A percentile compares a stretch with the other conserved stretches of the same genome.
phyloP scores from a whole-genome alignment of 2,113 vertebrate species.

The Apteryx owenii region DNA sequence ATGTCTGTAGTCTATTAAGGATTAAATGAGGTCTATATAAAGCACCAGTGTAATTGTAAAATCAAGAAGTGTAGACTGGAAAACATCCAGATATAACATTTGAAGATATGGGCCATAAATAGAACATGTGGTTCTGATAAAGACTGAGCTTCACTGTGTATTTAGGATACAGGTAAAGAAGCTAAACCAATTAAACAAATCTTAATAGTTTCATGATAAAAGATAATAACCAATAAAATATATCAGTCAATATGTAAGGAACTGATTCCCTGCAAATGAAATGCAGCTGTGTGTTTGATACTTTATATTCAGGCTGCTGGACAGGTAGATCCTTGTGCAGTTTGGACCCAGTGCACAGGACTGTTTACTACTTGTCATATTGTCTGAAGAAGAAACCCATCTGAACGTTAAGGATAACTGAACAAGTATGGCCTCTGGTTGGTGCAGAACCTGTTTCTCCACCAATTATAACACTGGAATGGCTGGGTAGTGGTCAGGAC shows the following conservation, averaged over 20 bases:
- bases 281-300: background rate
- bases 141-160: background rate
- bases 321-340: background rate
- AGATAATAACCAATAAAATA: background rate
- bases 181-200: background rate
- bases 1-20: constrained; percentile 59
- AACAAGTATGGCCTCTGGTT: background rate
- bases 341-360: background rate
- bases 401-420: background rate
- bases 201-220: background rate
- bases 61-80: background rate
- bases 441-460: background rate
- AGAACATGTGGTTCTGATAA: constrained; percentile 18
- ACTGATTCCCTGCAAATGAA: background rate
- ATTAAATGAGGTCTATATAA: constrained; percentile 59
- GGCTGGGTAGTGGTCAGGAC: background rate
- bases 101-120: constrained; percentile 10
- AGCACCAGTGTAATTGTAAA: constrained; percentile 28
- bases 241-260: background rate
- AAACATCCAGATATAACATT: constrained; percentile 37
- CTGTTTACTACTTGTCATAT: background rate
- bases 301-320: background rate
- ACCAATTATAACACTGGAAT: background rate
- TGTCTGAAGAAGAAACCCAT: background rate
- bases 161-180: constrained; percentile 11